Conservation (phyloP, 2,797 vertebrate species). For the Diplodus puntazzo region DNA sequence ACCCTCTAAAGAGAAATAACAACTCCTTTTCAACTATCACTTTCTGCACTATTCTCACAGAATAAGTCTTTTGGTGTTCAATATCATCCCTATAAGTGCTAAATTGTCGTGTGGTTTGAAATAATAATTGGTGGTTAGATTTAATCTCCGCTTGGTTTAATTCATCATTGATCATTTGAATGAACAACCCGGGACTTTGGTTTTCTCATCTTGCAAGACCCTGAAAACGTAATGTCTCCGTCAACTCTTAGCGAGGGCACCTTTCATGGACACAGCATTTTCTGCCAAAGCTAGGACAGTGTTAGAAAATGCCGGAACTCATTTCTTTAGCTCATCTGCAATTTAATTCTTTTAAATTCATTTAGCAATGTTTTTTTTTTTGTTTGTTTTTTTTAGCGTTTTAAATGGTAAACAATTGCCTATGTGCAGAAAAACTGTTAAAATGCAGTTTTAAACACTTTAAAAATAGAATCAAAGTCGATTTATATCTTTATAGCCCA, state of each 20-base stretch:
- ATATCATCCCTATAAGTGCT: conserved; percentile 6
- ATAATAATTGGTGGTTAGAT: conserved; percentile 35
- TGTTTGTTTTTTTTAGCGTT: no score
- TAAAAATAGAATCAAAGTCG: no score
- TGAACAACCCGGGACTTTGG: conserved; percentile 6
- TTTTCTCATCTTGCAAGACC: conserved; percentile 13
- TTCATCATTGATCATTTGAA: conserved; percentile 39
- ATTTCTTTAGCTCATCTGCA: not conserved
- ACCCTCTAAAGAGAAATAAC: conserved; percentile 31
- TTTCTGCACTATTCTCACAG: not conserved
- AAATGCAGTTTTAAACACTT: no score
- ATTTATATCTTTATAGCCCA: no score
- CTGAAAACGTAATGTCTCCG: not conserved
- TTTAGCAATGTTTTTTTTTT: not conserved
- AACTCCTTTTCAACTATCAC: conserved; percentile 10
- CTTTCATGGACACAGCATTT: not conserved
- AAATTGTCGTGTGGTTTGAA: conserved; percentile 19
- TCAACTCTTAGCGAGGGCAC: not conserved
- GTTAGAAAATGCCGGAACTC: not conserved
- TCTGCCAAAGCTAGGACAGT: not conserved
- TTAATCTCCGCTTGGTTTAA: conserved; percentile 13
- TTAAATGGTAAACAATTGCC: no score
- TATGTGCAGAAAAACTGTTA: no score
- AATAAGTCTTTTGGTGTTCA: conserved; percentile 20
- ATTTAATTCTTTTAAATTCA: not conserved